A percentile compares a stretch with the other conserved stretches of the same genome.
Evolutionary conservation across 64 coral and sea anemone species (phyloP).

Genomic region (Pachyseris speciosa): DNA sequence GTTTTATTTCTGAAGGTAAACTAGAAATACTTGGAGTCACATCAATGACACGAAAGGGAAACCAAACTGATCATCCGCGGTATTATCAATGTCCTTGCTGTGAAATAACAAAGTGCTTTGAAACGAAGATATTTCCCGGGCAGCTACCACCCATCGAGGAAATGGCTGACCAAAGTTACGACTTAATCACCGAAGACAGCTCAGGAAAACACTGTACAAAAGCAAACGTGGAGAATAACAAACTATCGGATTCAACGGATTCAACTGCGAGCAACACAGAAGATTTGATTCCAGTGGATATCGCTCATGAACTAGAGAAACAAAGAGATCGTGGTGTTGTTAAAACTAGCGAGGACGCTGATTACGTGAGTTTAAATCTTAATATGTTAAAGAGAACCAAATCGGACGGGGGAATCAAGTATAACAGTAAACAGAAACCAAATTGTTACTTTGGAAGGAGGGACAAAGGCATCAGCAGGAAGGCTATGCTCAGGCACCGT

Average conservation of each 20-base stretch:
- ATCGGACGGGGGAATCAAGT: not conserved
- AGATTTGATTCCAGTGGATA: not conserved
- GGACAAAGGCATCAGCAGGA: not conserved
- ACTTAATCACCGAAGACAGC: not conserved
- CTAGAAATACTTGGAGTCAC: not conserved
- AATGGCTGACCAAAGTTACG: not conserved
- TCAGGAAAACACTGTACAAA: not conserved
- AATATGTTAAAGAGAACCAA: not conserved
- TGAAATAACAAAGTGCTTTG: not conserved
- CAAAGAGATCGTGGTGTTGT: not conserved
- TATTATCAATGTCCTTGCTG: not conserved
- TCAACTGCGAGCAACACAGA: not conserved
- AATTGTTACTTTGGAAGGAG: slow-evolving; percentile 19
- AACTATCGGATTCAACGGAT: not conserved
- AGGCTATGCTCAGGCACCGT: not conserved
- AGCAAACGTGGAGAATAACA: not conserved
- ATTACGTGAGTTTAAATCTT: slow-evolving; percentile 3
- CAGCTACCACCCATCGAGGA: not conserved
- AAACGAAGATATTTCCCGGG: not conserved
- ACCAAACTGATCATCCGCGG: not conserved
- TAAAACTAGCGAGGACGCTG: not conserved
- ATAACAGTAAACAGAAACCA: not conserved
- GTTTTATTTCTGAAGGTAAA: too few relatives aligned
- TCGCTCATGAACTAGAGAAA: not conserved
- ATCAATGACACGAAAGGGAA: not conserved